Conservation (phyloP, 2,888 invertebrate species). For the Megastigmus dorsalis region DNA sequence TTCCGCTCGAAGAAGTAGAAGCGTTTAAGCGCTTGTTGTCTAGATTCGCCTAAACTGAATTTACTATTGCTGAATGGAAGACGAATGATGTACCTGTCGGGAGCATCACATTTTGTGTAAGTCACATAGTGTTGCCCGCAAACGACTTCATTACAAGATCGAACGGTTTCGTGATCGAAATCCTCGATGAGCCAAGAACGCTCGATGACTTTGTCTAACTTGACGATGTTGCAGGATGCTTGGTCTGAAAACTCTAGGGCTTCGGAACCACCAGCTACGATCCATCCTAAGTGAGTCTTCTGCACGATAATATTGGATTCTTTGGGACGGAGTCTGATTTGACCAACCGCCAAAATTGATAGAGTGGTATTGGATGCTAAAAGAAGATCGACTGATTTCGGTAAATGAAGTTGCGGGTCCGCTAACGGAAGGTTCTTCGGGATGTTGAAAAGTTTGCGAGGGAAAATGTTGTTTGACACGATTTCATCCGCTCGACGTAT, state of each 20-base stretch:
- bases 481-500: too few species aligned
- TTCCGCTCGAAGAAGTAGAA: background rate
- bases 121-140: slow-evolving; percentile 28
- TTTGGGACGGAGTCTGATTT: slow-evolving; percentile 41
- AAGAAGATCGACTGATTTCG: slow-evolving; percentile 42
- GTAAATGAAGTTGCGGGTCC: slow-evolving; percentile 50
- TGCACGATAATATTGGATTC: slow-evolving; percentile 46
- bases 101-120: background rate
- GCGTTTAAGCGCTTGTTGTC: background rate
- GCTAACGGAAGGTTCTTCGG: slow-evolving; percentile 45
- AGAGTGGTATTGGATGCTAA: too few species aligned
- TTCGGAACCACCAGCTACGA: background rate
- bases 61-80: background rate
- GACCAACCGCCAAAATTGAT: slow-evolving; percentile 49
- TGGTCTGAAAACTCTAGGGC: background rate
- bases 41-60: background rate
- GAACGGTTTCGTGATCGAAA: background rate
- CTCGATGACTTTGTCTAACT: background rate
- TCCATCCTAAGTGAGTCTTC: slow-evolving; percentile 55
- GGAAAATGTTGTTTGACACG: too few species aligned
- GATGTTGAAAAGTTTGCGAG: too few species aligned
- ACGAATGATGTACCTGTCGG: background rate
- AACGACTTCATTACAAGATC: background rate
- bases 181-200: slow-evolving; percentile 40
- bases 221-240: background rate